Percentiles rank a stretch among this genome's conserved stretches.
These are phyloP conservation scores for Lucifuga dentata DNA, from an alignment of 2,113 vertebrate genomes.

Conservation along the genomic window DNA sequence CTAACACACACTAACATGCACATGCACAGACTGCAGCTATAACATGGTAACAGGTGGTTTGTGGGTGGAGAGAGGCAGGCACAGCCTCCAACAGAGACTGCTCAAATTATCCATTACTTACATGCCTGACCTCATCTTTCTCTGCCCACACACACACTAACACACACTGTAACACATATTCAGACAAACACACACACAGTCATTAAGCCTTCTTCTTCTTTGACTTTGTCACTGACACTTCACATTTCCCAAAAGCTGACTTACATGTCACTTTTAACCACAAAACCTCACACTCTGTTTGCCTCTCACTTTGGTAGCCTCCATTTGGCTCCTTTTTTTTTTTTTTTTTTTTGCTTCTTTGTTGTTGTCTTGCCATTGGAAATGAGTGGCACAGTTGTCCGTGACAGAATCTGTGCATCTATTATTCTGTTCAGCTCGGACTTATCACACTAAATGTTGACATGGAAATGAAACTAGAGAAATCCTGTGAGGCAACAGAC, in stretches of 20 bases:
- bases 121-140: conserved; percentile 54
- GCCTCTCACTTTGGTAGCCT: conserved; percentile 9
- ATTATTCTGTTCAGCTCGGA: not conserved
- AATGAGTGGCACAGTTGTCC: not conserved
- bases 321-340: not conserved
- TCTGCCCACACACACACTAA: conserved; percentile 30
- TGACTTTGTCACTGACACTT: conserved; percentile 43
- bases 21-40: conserved; percentile 31
- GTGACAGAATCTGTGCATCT: conserved; percentile 6
- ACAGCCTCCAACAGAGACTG: conserved; percentile 49
- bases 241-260: conserved; percentile 55
- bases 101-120: conserved; percentile 72
- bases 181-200: conserved; percentile 15
- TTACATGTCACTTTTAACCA: conserved; percentile 53
- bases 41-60: conserved; percentile 70
- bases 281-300: conserved; percentile 16
- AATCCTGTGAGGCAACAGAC: not conserved
- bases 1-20: not conserved
- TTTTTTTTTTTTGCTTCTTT: conserved; percentile 10
- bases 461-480: not conserved
- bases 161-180: conserved; percentile 9
- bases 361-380: conserved; percentile 20
- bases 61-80: conserved; percentile 65
- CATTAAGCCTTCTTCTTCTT: conserved; percentile 23
- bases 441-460: conserved; percentile 1